Evolutionary conservation across 2,888 invertebrate species (phyloP), one percentile per base, ranked within the genome.

Genomic region (Tachina grossa): DNA sequence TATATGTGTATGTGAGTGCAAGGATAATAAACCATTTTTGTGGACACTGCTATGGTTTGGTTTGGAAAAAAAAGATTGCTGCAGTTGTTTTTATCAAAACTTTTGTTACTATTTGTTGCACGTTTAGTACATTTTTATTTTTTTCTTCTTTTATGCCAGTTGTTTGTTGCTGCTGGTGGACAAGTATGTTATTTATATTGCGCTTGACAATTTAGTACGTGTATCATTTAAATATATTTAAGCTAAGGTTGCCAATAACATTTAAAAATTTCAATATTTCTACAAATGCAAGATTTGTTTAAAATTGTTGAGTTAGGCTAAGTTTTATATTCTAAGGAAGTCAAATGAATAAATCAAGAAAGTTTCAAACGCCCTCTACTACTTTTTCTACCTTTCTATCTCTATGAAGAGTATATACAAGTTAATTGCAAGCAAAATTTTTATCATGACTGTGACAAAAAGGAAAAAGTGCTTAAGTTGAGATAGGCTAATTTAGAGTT

Each of bases 101-200:
- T 77, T 59, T 68, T 81, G 9, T 66, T 11, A 11, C 49, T 43
- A 10, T 47, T 61, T 75, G 68, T 53, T 81, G 81, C 81, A 81
- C 74, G 81, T 81, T 45, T 75, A 53, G 22, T 69, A 45, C 45
- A 31, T 43, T 59, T 41, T 5, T 55, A 22, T 39, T 51, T 41
- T 2, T n/a, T 51, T 41, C 2, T n/a, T 53, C 2, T 49, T 49
- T 49, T 61, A 41, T 16, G 14, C 8, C 10, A 4, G 16, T 72
- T 77, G 5, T 45, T 65, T 55, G 45, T 55, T 68, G 43, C 49
- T 68, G 59, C 31, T 81, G 68, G 81, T 74, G 85, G 85, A 81
- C 78, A 82, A 85, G 78, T 69, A 85, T 74, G 80, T 86, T 81
- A 86, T 83, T 86, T 86, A 83, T 83, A 68, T 74, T 66, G 51